Conservation (phyloP, 2,113 vertebrate genomes). For the Athene noctua region DNA sequence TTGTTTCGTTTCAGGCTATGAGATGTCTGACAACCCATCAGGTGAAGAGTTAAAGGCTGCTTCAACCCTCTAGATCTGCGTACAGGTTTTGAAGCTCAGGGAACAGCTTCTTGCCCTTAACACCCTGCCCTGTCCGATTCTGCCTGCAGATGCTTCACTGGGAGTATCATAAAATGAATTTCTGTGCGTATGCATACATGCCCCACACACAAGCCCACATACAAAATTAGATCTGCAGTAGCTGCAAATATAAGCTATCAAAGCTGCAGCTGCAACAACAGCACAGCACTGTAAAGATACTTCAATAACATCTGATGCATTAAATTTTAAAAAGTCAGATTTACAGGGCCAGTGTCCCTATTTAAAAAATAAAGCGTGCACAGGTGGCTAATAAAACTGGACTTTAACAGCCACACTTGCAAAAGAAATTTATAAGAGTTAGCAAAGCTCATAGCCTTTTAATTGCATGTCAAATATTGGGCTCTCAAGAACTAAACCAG, state of each 20-base stretch:
- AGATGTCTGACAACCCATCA: background rate
- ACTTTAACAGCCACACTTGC: background rate
- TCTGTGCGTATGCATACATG: accelerated
- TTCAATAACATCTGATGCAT: background rate
- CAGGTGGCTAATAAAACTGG: constrained; percentile 33
- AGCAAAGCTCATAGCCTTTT: constrained; percentile 28
- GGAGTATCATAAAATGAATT: accelerated
- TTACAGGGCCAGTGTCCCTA: background rate
- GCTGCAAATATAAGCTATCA: background rate
- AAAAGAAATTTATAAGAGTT: background rate
- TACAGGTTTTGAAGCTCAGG: background rate
- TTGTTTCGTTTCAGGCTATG: background rate
- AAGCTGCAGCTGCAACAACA: constrained; percentile 19
- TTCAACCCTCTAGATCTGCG: accelerated
- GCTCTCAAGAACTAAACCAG: background rate
- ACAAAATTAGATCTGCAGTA: background rate
- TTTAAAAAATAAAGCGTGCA: background rate
- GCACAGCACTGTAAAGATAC: background rate
- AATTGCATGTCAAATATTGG: background rate
- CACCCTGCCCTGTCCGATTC: background rate
- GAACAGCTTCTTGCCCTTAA: background rate
- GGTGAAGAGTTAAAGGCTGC: accelerated
- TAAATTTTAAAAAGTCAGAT: background rate
- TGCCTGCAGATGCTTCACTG: background rate
- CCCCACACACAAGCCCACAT: background rate